Percentiles rank a stretch among this genome's conserved stretches.
phyloP scores from a whole-genome alignment of 2,113 vertebrate genomes.

The Leptobrachium ailaonicum region DNA sequence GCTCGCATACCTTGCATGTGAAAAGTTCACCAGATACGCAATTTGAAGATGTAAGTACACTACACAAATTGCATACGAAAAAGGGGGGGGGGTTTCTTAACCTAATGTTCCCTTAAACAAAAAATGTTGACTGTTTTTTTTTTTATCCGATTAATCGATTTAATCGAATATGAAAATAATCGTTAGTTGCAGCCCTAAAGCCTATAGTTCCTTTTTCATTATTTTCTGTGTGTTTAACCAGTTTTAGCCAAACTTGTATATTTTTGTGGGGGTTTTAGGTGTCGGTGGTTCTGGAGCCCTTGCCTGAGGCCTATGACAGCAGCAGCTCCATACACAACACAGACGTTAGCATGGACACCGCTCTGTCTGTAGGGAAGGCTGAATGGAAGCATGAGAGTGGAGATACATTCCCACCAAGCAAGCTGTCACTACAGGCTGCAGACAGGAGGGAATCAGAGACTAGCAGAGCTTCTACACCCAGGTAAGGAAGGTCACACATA shows the following conservation, averaged over 20 bases:
- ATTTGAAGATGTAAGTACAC: too few relatives aligned
- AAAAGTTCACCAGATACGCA: too few relatives aligned
- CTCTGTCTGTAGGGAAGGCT: slow-evolving; percentile 51
- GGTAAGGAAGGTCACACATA: slow-evolving; percentile 62
- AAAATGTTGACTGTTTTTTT: too few relatives aligned
- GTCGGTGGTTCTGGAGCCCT: slow-evolving; percentile 80
- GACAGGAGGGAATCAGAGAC: slow-evolving; percentile 59
- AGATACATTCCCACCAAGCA: slow-evolving; percentile 52
- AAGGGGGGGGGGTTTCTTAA: too few relatives aligned
- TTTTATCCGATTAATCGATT: too few relatives aligned
- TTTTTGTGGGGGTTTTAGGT: slow-evolving; percentile 68
- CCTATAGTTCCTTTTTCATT: neutral
- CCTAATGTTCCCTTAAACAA: too few relatives aligned
- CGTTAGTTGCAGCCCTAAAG: too few relatives aligned
- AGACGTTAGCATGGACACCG: slow-evolving; percentile 56
- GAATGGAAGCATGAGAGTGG: slow-evolving; percentile 48
- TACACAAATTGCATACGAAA: too few relatives aligned
- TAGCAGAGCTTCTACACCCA: slow-evolving; percentile 67
- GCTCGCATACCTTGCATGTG: too few relatives aligned
- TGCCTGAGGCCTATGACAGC: slow-evolving; percentile 75
- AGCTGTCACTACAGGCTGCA: slow-evolving; percentile 12
- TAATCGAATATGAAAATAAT: too few relatives aligned
- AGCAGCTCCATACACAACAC: slow-evolving; percentile 65
- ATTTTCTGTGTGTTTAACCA: slow-evolving; percentile 11
- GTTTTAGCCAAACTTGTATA: neutral